Conservation (phyloP, 2,797 vertebrate species). For the Miichthys miiuy region DNA sequence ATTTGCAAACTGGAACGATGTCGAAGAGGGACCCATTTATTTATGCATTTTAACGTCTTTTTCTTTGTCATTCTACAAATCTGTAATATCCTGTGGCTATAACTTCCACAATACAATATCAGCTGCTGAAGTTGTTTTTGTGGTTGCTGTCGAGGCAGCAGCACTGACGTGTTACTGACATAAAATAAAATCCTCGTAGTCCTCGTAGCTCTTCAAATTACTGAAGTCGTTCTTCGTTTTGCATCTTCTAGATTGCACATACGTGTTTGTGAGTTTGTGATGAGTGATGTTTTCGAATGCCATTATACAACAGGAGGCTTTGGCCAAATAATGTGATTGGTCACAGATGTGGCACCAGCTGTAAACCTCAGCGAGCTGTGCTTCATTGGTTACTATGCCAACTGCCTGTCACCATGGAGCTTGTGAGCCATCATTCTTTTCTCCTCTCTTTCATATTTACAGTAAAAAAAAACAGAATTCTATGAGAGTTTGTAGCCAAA, state of each 20-base stretch:
- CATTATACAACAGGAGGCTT: constrained; percentile 20
- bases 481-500: too few relatives aligned
- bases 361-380: constrained; percentile 22
- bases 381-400: constrained; percentile 10
- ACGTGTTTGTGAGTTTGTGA: constrained; percentile 8
- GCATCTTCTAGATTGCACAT: neutral
- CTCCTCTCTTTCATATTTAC: neutral
- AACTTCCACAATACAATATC: neutral
- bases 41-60: too few relatives aligned
- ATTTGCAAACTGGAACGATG: neutral
- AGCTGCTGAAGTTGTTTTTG: neutral
- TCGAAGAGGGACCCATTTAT: neutral
- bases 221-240: neutral
- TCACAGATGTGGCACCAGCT: constrained; percentile 58
- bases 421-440: neutral
- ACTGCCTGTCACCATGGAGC: constrained; percentile 16
- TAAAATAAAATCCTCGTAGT: neutral
- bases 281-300: constrained; percentile 25
- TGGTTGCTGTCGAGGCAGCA: neutral
- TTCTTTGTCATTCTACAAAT: too few relatives aligned
- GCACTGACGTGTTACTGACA: neutral
- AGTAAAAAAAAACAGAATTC: neutral
- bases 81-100: neutral
- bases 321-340: constrained; percentile 35
- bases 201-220: neutral